Conservation (phyloP, 2,113 vertebrate genomes). For the Ramphastos sulfuratus region DNA sequence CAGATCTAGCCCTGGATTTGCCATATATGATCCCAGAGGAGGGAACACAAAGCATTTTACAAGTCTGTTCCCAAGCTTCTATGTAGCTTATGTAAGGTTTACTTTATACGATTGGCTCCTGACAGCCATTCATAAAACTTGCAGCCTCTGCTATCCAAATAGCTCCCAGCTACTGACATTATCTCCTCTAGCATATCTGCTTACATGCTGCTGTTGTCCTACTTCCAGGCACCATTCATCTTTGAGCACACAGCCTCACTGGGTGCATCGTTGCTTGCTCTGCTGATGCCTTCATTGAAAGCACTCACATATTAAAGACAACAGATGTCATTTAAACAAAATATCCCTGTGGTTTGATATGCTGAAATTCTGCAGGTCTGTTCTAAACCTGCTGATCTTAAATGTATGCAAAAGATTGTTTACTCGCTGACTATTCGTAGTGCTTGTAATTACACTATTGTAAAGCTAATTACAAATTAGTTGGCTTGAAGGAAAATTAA, state of each 20-base stretch:
- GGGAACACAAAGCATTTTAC: not conserved
- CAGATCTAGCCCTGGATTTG: not conserved
- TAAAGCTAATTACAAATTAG: not conserved
- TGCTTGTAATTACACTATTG: not conserved
- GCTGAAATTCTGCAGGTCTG: not conserved
- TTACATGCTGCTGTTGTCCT: slow-evolving; percentile 61
- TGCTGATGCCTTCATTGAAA: slow-evolving; percentile 25
- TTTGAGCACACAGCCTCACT: not conserved
- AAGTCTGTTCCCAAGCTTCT: not conserved
- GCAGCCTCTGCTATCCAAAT: slow-evolving; percentile 45
- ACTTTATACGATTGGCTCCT: slow-evolving; percentile 37
- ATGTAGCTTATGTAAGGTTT: slow-evolving; percentile 38
- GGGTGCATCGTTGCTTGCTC: not conserved
- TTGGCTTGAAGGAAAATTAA: not conserved
- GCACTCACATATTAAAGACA: not conserved
- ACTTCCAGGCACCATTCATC: slow-evolving; percentile 55
- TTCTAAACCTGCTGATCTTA: not conserved
- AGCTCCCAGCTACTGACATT: slow-evolving; percentile 51
- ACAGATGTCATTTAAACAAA: not conserved
- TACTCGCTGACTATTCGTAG: not conserved
- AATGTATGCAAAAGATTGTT: not conserved
- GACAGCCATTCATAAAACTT: slow-evolving; percentile 67
- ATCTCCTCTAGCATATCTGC: slow-evolving; percentile 59
- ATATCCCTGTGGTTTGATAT: not conserved
- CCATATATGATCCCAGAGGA: not conserved